Evolutionary conservation across 2,113 vertebrate species (phyloP).

Genomic region (Carassius auratus): DNA sequence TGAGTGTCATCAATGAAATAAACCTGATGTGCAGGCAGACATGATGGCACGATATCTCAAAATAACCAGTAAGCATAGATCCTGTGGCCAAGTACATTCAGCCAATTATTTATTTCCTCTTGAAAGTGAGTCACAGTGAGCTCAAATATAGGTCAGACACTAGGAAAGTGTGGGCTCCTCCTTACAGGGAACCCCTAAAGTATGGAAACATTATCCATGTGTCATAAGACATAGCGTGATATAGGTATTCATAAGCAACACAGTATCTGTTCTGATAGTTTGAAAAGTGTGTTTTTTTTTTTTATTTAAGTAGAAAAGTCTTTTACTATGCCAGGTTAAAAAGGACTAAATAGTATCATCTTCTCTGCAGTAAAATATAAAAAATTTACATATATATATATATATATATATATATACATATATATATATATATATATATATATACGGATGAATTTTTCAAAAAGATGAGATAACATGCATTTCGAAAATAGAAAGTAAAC

Average conservation of each 20-base stretch:
- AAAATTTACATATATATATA: background rate
- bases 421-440: background rate
- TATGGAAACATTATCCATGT: conserved; percentile 1
- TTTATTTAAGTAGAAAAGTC: no score
- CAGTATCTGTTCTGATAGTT: no score
- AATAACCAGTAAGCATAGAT: conserved; percentile 41
- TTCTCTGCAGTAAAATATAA: background rate
- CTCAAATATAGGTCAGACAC: background rate
- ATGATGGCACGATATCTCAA: conserved; percentile 37
- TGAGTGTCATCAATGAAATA: conserved; percentile 29
- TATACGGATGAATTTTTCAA: no score
- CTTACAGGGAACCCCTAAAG: background rate
- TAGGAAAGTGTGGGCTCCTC: background rate
- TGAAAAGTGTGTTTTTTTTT: no score
- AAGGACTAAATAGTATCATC: background rate
- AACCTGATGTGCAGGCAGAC: conserved; percentile 22
- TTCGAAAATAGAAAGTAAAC: no score
- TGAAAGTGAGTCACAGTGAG: conserved; percentile 33
- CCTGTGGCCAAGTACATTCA: conserved; percentile 59
- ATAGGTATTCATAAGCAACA: no score
- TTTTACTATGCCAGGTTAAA: background rate
- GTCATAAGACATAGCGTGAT: background rate
- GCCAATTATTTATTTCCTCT: conserved; percentile 53
- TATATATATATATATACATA: no score
- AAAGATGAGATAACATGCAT: no score